These are phyloP conservation scores for Rissa tridactyla DNA, from an alignment of 2,113 vertebrate species.

Conservation along the genomic window DNA sequence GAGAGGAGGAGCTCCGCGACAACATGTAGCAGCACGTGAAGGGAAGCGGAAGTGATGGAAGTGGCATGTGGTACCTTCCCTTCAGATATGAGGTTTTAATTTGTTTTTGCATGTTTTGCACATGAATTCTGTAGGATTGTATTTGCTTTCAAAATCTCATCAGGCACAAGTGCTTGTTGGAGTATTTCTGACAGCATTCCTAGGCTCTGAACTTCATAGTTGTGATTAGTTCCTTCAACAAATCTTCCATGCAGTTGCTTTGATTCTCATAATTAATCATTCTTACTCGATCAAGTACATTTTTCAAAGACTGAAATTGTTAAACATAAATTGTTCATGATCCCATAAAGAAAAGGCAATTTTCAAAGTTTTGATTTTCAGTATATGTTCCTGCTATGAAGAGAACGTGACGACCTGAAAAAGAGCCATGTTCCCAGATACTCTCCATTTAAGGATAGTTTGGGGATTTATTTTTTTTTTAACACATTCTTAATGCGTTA, in stretches of 20 bases:
- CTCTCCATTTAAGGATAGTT: neutral
- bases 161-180: neutral
- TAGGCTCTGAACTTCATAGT: neutral
- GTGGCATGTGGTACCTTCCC: neutral
- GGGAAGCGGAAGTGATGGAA: neutral
- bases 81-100: neutral
- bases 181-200: neutral
- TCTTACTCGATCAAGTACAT: neutral
- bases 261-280: conserved; percentile 37
- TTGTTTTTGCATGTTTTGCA: neutral
- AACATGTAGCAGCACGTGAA: neutral
- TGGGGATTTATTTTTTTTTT: neutral
- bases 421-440: neutral
- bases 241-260: conserved; percentile 14
- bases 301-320: neutral
- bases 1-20: rapidly evolving
- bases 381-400: neutral
- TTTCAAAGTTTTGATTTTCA: neutral
- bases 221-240: conserved; percentile 25
- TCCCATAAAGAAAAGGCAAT: neutral
- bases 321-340: conserved; percentile 3
- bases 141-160: conserved; percentile 3
- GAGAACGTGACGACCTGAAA: neutral
- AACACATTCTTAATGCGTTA: neutral
- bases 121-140: neutral